Evolutionary conservation across 2,113 vertebrate species (phyloP).

Genomic region (Terrapene triunguis): DNA sequence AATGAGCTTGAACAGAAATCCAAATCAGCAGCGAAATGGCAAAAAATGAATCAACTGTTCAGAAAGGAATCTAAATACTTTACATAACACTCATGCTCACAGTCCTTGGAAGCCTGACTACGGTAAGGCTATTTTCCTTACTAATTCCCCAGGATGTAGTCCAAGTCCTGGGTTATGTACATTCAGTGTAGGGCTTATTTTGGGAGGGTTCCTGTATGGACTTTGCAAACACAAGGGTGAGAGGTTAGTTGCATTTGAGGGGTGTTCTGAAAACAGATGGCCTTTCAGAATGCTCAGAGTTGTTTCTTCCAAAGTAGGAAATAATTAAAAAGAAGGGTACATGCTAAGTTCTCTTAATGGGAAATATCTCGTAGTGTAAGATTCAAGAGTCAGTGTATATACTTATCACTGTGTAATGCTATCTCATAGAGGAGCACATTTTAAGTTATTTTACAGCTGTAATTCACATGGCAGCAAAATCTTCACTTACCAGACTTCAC

Average conservation of each 20-base stretch:
- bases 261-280: background rate
- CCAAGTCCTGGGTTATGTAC: background rate
- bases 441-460: background rate
- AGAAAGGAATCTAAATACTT: background rate
- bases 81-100: background rate
- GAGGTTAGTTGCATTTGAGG: background rate
- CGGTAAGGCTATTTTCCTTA: background rate
- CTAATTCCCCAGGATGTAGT: background rate
- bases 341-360: background rate
- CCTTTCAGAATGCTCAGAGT: background rate
- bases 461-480: background rate
- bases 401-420: background rate
- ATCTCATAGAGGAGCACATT: background rate
- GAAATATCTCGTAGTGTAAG: background rate
- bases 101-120: background rate
- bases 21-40: background rate
- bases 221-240: background rate
- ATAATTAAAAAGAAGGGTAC: background rate
- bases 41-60: background rate
- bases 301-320: background rate
- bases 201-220: background rate
- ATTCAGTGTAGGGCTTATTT: background rate
- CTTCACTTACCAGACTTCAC: background rate
- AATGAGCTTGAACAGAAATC: background rate
- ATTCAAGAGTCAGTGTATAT: background rate